These are phyloP conservation scores for Orthochromis malagaraziensis DNA, from an alignment of 2,113 vertebrate genomes.

Conservation along the genomic window DNA sequence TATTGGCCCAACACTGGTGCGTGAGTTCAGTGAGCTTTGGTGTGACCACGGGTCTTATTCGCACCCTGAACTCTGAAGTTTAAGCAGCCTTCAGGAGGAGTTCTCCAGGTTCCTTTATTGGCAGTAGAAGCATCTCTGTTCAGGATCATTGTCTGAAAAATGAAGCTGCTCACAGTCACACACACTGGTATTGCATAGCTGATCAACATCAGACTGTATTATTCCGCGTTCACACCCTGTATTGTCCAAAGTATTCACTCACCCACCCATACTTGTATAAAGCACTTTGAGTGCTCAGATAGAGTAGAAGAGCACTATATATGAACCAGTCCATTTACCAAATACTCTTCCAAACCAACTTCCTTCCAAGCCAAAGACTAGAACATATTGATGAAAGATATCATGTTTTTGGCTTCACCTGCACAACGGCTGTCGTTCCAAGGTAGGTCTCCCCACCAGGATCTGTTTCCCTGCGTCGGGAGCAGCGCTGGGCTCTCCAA, in stretches of 20 bases:
- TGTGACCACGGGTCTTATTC: fast-evolving
- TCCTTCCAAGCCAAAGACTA: background rate
- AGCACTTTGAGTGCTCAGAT: background rate
- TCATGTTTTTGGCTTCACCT: background rate
- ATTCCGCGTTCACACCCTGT: fast-evolving
- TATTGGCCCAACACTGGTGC: background rate
- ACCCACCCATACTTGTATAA: background rate
- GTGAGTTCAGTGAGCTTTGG: background rate
- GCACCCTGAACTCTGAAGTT: background rate
- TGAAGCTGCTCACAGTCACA: background rate
- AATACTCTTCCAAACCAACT: background rate
- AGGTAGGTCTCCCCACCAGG: background rate
- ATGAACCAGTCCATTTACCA: background rate
- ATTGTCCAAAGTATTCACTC: fast-evolving
- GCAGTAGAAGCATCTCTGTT: background rate
- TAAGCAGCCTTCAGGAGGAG: fast-evolving
- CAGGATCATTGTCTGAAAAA: background rate
- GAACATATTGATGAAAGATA: background rate
- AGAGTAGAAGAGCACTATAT: background rate
- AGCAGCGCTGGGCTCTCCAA: background rate
- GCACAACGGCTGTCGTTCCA: background rate
- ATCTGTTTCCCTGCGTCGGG: background rate
- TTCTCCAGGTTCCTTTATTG: background rate
- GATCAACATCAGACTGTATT: background rate
- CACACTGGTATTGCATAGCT: background rate